Base-by-base conservation (phyloP, 1,140 invertebrate genomes). In the Megathymus violae region DNA sequence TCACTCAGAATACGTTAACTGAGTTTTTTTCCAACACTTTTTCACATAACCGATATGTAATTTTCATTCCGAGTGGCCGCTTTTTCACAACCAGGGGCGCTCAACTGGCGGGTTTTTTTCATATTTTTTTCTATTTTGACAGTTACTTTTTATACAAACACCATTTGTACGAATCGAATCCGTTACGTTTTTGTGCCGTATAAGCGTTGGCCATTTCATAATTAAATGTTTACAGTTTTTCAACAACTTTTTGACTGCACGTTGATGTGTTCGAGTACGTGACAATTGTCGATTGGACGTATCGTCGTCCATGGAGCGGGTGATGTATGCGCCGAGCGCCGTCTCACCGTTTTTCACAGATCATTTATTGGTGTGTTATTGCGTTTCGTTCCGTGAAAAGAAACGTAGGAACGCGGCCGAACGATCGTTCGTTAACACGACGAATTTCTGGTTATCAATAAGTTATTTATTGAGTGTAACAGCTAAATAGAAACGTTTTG, bases 81-180 rank as follows among this genome's bases (percentile, higher is more conserved):
- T 84, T 86, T 86, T 86, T 86, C 80, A 78, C 62, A 47, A 47
- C 51, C 80, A 86, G 80, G 75, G 78, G 80, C 74, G 74, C 72
- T 62, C 63, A 77, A 74, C 71, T 44, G 34, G 1, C 10, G 60
- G 63, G 71, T 66, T 74, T 75, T 71, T 71, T 74, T 70, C 56
- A 58, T 14, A 54, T 47, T 66, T 73, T 58, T 60, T 62, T 72
- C 76, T 67, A 69, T 69, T 75, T 65, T 69, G 44, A 47, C 44
- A 60, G 13, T 47, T n/a, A 27, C 16, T 60, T 48, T 59, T 58
- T 60, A 2, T 31, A 5, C 40, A 13, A 46, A 46, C 25, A 19
- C 54, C 41, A 58, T 58, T 58, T 58, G 54, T 58, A 58, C 54
- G n/a, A 58, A 58, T 58, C 54, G 46, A 36, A 34, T 58, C 25